phyloP scores from a whole-genome alignment of 2,888 invertebrate genomes.

The Homarus gammarus region DNA sequence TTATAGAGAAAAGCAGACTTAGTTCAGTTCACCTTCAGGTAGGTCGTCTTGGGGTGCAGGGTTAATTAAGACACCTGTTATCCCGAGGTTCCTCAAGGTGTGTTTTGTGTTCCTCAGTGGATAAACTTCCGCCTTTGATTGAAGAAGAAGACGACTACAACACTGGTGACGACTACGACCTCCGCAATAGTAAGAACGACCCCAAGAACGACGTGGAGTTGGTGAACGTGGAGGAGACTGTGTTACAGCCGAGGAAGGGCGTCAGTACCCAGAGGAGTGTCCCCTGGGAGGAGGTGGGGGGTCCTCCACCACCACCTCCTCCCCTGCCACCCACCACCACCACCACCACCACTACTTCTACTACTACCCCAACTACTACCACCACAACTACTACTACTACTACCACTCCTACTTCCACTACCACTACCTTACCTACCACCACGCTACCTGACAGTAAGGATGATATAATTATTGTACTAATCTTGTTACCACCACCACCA shows the following conservation, averaged over 20 bases:
- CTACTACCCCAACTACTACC: slow-evolving; percentile 21
- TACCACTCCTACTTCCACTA: slow-evolving; percentile 23
- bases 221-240: not conserved
- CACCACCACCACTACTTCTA: slow-evolving; percentile 40
- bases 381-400: slow-evolving; percentile 32
- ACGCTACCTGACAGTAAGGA: slow-evolving; percentile 57
- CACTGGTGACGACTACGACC: slow-evolving; percentile 11
- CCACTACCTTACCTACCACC: slow-evolving; percentile 53
- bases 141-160: not conserved
- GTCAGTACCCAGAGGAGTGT: not conserved
- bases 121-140: not conserved
- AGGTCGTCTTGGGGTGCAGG: too few species aligned
- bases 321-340: slow-evolving; percentile 9
- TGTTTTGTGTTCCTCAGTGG: too few species aligned
- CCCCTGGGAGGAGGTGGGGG: not conserved
- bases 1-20: too few species aligned
- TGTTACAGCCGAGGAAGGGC: not conserved
- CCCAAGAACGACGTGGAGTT: not conserved
- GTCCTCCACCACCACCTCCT: not conserved
- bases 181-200: not conserved
- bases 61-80: too few species aligned
- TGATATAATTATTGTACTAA: not conserved
- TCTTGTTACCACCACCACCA: not conserved
- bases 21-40: too few species aligned
- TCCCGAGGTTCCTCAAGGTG: too few species aligned